phyloP scores from a whole-genome alignment of 2,888 invertebrate species.

The Eupsilia transversa region DNA sequence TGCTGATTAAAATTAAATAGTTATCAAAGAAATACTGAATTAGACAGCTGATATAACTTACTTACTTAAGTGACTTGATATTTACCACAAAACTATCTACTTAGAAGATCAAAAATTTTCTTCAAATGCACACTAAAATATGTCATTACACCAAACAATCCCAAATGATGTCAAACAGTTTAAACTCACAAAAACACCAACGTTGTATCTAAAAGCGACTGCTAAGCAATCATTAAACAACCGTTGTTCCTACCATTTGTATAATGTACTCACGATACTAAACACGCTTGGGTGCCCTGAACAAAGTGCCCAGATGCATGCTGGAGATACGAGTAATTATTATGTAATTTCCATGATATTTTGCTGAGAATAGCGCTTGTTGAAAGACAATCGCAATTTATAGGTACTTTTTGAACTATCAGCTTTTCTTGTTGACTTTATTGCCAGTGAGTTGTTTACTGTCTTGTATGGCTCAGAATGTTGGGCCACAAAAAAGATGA shows the following conservation, averaged over 20 bases:
- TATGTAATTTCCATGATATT: constrained; percentile 61
- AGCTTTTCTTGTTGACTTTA: background rate
- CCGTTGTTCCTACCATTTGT: constrained; percentile 56
- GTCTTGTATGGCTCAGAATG: too few relatives aligned
- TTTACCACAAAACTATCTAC: background rate
- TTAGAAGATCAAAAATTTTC: constrained; percentile 14
- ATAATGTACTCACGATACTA: constrained; percentile 57
- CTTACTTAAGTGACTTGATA: background rate
- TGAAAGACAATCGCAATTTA: constrained; percentile 43
- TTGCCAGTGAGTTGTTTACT: background rate
- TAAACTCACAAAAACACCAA: constrained; percentile 37
- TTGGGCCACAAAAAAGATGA: too few relatives aligned
- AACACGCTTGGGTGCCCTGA: constrained; percentile 54
- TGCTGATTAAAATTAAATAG: background rate
- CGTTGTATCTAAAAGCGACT: constrained; percentile 27
- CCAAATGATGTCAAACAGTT: constrained; percentile 49
- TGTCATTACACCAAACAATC: constrained; percentile 43
- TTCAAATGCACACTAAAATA: constrained; percentile 24
- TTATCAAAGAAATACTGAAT: background rate
- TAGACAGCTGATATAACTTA: background rate
- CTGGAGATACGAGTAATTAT: constrained; percentile 62
- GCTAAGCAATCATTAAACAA: constrained; percentile 61
- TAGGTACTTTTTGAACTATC: background rate
- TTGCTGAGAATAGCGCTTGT: constrained; percentile 42
- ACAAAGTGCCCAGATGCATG: constrained; percentile 65